Conservation (phyloP, 1,140 invertebrate species). For the Atta colombica region DNA sequence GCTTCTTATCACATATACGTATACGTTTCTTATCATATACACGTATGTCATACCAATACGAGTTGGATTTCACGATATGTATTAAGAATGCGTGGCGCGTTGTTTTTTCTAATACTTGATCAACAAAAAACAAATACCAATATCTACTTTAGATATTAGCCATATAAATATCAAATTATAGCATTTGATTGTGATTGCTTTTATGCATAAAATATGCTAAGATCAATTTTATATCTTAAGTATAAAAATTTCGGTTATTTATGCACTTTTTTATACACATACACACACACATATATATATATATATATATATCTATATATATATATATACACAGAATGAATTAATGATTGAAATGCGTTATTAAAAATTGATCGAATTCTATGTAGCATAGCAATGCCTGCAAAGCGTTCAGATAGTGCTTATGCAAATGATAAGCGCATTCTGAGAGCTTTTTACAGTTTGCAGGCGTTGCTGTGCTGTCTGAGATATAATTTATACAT, state of each 20-base stretch:
- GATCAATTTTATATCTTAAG: conserved; percentile 23
- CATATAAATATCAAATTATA: not conserved
- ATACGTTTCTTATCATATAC: not conserved
- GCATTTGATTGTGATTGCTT: conserved; percentile 25
- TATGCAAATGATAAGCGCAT: no score
- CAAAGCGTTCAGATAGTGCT: no score
- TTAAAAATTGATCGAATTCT: not conserved
- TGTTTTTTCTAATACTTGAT: not conserved
- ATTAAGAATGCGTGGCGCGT: conserved; percentile 42
- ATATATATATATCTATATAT: no score
- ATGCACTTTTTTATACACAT: not conserved
- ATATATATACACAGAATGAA: no score
- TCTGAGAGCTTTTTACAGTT: no score
- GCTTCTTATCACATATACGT: conserved; percentile 42
- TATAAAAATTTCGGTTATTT: conserved; percentile 31
- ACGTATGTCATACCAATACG: conserved; percentile 62
- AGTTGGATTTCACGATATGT: conserved; percentile 54
- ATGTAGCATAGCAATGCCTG: no score
- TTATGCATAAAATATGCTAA: conserved; percentile 14
- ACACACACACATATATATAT: no score
- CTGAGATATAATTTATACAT: not conserved
- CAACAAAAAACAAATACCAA: not conserved
- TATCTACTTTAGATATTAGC: not conserved
- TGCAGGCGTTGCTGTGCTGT: no score
- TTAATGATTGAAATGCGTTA: not conserved